Evolutionary conservation across 2,888 invertebrate genomes (phyloP).

Genomic region (Chydorus sphaericus): DNA sequence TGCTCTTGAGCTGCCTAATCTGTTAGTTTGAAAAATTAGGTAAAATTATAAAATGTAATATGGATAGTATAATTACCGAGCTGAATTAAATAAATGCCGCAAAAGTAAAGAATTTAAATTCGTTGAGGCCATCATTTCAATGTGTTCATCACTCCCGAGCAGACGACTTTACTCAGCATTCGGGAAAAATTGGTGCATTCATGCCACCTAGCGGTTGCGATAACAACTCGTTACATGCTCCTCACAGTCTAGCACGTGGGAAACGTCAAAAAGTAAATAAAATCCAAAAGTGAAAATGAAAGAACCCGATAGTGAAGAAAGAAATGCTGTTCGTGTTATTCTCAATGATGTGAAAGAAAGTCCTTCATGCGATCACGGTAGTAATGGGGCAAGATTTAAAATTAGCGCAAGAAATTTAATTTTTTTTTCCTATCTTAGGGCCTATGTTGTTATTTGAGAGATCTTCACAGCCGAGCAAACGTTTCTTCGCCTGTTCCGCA

Average conservation of each 20-base stretch:
- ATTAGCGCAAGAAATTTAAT: background rate
- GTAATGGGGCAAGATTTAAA: background rate
- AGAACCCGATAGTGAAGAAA: background rate
- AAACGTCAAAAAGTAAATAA: background rate
- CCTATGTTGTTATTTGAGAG: slow-evolving; percentile 52
- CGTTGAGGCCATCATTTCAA: background rate
- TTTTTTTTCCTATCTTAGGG: slow-evolving; percentile 22
- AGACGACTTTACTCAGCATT: background rate
- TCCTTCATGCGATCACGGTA: background rate
- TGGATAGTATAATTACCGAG: background rate
- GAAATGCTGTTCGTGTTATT: background rate
- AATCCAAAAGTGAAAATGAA: background rate
- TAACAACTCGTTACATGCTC: too few species aligned
- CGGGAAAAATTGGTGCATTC: background rate
- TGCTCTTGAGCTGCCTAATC: too few species aligned
- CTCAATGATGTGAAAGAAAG: background rate
- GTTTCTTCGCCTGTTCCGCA: slow-evolving; percentile 67
- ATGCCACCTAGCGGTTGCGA: background rate
- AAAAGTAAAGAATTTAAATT: background rate
- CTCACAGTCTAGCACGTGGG: background rate
- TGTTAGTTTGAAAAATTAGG: background rate
- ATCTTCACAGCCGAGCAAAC: slow-evolving; percentile 26
- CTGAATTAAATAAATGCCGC: background rate
- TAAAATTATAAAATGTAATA: background rate
- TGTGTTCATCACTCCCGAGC: background rate